Percentiles rank a stretch among this genome's conserved stretches.
phyloP scores from a whole-genome alignment of 2,797 vertebrate genomes.

The Gorsachius magnificus region DNA sequence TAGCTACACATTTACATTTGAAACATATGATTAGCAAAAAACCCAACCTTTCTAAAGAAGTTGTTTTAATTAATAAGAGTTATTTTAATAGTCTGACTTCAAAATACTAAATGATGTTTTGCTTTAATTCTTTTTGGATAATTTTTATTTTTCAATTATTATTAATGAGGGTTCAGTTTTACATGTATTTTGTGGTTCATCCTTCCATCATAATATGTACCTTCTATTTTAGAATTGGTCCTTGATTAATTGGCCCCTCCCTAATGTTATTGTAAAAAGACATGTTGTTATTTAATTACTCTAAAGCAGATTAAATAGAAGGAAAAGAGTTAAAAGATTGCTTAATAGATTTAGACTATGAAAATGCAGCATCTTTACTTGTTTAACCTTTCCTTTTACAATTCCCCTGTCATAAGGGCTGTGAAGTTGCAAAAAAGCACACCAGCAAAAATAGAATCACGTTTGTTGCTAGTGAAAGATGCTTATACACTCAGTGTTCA shows the following conservation, averaged over 20 bases:
- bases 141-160: neutral
- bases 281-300: neutral
- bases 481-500: neutral
- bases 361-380: neutral
- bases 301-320: neutral
- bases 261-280: neutral
- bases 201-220: neutral
- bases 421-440: neutral
- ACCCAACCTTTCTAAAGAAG: neutral
- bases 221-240: neutral
- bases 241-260: neutral
- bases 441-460: neutral
- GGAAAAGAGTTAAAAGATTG: neutral
- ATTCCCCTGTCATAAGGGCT: neutral
- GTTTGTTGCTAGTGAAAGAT: neutral
- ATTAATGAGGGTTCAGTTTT: neutral
- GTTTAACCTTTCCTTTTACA: neutral
- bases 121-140: neutral
- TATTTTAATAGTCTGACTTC: neutral
- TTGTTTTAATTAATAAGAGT: too few species aligned
- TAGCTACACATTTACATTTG: neutral
- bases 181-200: neutral
- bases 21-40: neutral
- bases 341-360: neutral
- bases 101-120: neutral